Base-by-base conservation (phyloP, 2,113 vertebrate genomes). In the Physeter macrocephalus region DNA sequence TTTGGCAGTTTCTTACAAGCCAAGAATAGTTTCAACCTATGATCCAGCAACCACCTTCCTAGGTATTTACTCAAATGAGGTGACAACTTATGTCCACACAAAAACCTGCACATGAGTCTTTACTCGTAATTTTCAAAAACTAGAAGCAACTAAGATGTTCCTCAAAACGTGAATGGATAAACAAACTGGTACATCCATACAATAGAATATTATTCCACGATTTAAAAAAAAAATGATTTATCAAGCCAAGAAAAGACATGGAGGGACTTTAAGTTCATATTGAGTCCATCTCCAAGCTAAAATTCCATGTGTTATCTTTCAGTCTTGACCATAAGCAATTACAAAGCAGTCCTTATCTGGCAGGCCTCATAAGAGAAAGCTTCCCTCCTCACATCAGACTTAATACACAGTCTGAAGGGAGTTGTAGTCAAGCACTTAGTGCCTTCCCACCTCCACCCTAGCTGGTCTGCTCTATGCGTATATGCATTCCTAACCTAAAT, bases 361-460 rank as follows among this genome's bases (percentile, higher is more conserved):
- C 13, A 72, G 64, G 8, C 2, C 11, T 80, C 21, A 6, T 10
- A 15, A 59, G 25, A 39, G 29, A 74, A 69, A 41, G 36, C n/a
- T 52, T 43, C 39, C 9, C 13, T 59, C 7, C 27, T 20, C 18
- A 67, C 3, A 25, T 21, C 2, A 27, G 6, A 80, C 6, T 46
- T 43, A 13, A 13, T 49, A 2, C 2, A 54, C 5, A 41, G 0
- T 27, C 12, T n/a, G 46, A 61, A 83, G n/a, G 15, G 21, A 88
- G 4, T 7, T 62, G 6, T 6, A 41, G 1, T 25, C 3, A 46
- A 43, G 17, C 43, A 15, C 6, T 29, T 17, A 20, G 11, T 13
- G 11, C 0, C 17, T 1, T 31, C 61, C 11, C 25, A 27, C 7
- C 2, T 10, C 3, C 1, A 21, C 20, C 41, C 23, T 34, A 31